These are phyloP conservation scores for Natrix natrix DNA, from an alignment of 2,797 vertebrate genomes.

Conservation along the genomic window DNA sequence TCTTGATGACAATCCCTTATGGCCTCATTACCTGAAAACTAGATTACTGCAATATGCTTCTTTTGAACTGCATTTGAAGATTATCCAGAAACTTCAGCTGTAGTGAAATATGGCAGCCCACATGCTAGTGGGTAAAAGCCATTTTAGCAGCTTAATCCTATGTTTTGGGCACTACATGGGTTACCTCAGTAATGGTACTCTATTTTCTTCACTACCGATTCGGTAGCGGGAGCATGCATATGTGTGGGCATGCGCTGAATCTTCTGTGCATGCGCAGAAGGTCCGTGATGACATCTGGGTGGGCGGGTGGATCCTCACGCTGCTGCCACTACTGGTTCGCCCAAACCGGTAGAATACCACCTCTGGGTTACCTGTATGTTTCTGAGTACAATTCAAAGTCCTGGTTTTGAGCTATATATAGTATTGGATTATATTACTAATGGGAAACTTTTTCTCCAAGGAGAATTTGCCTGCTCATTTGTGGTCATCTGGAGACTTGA, in stretches of 20 bases:
- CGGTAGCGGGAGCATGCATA: too few relatives aligned
- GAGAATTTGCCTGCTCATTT: neutral
- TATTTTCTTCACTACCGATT: too few relatives aligned
- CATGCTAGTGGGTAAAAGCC: neutral
- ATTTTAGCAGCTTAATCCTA: neutral
- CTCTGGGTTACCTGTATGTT: neutral
- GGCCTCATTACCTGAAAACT: neutral
- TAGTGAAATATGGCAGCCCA: neutral
- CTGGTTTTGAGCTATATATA: neutral
- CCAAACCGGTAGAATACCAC: too few relatives aligned
- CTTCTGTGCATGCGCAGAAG: too few relatives aligned
- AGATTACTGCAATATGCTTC: neutral
- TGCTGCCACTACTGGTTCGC: too few relatives aligned
- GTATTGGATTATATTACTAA: neutral
- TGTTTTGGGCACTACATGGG: neutral
- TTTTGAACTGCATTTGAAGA: neutral
- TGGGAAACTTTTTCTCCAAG: neutral
- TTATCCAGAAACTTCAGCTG: neutral
- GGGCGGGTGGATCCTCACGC: too few relatives aligned
- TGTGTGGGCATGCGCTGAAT: too few relatives aligned
- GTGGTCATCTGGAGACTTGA: neutral
- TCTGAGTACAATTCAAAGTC: neutral
- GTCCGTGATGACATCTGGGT: too few relatives aligned
- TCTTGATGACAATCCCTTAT: neutral
- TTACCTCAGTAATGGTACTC: neutral